Conservation (phyloP, 2,113 vertebrate species). For the Passerina amoena region DNA sequence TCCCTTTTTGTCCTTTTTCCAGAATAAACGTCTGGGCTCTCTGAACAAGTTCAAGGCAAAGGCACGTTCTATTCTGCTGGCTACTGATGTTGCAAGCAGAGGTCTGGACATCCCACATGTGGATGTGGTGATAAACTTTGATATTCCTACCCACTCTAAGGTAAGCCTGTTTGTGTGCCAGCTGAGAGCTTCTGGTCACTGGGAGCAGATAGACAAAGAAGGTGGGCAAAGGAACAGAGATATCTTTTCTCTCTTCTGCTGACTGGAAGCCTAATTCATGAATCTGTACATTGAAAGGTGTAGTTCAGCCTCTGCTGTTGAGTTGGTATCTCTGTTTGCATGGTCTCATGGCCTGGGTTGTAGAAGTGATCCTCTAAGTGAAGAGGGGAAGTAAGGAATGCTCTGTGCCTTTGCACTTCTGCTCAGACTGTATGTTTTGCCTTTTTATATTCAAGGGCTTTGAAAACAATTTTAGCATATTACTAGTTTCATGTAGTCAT, state of each 20-base stretch:
- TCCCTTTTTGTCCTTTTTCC: neutral
- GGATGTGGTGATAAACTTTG: constrained; percentile 97
- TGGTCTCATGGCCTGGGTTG: neutral
- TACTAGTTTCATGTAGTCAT: neutral
- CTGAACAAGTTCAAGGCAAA: constrained; percentile 99
- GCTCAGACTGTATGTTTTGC: neutral
- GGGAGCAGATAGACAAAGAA: neutral
- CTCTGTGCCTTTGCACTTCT: neutral
- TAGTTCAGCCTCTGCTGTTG: neutral
- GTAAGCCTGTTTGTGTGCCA: constrained; percentile 60
- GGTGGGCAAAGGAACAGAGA: neutral
- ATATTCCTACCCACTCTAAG: constrained; percentile 98
- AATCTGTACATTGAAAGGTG: neutral
- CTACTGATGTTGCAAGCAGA: constrained; percentile 95
- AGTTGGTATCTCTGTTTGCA: neutral
- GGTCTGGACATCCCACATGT: constrained; percentile 97
- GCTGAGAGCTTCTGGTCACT: neutral
- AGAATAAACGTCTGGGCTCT: constrained; percentile 93
- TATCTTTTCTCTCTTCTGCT: neutral
- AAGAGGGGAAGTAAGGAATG: neutral
- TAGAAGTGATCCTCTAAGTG: neutral
- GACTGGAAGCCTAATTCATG: neutral
- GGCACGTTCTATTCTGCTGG: constrained; percentile 91
- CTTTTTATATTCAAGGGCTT: neutral
- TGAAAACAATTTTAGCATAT: neutral